Evolutionary conservation across 2,888 invertebrate species (phyloP).

Genomic region (Sylvicola fuscatus): DNA sequence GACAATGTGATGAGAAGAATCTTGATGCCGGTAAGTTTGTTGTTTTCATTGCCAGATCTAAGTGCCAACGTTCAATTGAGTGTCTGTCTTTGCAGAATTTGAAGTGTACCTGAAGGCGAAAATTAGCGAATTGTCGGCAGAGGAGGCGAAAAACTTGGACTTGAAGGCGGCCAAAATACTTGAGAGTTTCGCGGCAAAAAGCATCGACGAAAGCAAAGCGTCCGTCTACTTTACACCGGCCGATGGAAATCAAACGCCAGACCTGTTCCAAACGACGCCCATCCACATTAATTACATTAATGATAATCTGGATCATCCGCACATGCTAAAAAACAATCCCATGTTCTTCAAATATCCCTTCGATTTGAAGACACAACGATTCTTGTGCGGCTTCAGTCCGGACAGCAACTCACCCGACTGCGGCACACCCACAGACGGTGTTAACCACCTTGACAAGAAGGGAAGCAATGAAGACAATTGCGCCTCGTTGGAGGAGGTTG

Average conservation of each 20-base stretch:
- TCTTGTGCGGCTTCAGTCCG: too few species aligned
- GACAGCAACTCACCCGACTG: too few species aligned
- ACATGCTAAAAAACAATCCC: background rate
- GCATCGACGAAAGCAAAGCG: constrained; percentile 34
- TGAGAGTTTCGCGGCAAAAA: constrained; percentile 10
- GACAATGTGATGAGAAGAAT: constrained; percentile 38
- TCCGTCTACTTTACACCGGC: constrained; percentile 71
- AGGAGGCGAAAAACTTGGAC: background rate
- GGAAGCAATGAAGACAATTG: too few species aligned
- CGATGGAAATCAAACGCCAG: constrained; percentile 37
- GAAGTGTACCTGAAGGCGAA: constrained; percentile 24
- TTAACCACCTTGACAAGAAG: too few species aligned
- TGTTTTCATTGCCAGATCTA: background rate
- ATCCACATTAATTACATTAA: constrained; percentile 32
- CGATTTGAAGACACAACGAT: background rate
- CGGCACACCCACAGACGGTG: too few species aligned
- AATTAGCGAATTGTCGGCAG: constrained; percentile 6
- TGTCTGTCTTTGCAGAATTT: constrained; percentile 15
- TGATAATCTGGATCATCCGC: constrained; percentile 17
- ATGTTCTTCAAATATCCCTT: background rate
- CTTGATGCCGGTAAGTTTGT: constrained; percentile 17
- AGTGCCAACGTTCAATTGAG: background rate
- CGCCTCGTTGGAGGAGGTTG: too few species aligned
- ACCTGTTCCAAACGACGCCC: constrained; percentile 22
- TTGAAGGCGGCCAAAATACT: background rate